These are phyloP conservation scores for Eretmochelys imbricata DNA, from an alignment of 2,113 vertebrate genomes.

Conservation along the genomic window DNA sequence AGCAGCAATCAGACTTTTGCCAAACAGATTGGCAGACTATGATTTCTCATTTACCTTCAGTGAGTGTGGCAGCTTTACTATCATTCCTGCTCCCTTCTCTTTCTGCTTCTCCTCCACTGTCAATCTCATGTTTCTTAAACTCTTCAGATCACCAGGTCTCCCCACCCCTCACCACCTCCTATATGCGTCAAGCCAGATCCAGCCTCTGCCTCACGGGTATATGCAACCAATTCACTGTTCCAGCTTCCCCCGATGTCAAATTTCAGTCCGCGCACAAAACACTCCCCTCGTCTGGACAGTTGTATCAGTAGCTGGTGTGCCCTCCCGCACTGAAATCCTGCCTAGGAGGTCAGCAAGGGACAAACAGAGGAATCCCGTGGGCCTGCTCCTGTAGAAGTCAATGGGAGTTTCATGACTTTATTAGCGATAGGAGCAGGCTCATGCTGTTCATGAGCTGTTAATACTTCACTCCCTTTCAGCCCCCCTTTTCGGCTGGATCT, in stretches of 20 bases:
- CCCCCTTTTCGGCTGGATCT: background rate
- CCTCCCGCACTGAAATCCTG: background rate
- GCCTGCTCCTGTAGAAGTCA: background rate
- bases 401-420: background rate
- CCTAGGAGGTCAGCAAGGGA: background rate
- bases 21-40: background rate
- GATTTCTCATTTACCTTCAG: constrained; percentile 27
- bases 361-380: background rate
- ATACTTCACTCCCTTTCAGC: background rate
- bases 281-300: background rate
- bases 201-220: constrained; percentile 34
- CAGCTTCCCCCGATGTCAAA: background rate
- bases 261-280: constrained; percentile 31
- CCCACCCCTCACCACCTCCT: background rate
- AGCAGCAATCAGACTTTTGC: background rate
- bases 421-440: too few relatives aligned
- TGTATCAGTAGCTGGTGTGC: background rate
- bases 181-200: background rate
- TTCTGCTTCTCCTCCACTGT: background rate
- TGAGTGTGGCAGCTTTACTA: background rate
- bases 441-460: background rate
- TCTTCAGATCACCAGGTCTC: background rate
- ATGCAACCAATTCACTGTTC: constrained; percentile 38
- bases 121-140: background rate
- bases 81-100: background rate